phyloP scores from a whole-genome alignment of 2,888 invertebrate species.

The Diadegma fenestrale region DNA sequence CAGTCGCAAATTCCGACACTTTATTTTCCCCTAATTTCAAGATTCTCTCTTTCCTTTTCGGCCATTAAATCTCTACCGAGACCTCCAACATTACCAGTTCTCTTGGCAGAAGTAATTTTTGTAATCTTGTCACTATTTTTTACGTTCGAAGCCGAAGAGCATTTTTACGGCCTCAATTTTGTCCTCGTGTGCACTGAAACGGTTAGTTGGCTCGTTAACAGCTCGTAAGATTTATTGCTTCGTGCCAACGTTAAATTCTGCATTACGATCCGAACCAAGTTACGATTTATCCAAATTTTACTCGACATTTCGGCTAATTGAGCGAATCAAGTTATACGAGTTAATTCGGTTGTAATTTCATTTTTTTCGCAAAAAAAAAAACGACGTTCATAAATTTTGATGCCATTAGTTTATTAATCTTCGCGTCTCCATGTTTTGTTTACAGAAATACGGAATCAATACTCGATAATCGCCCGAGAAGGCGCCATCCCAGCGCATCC shows the following conservation, averaged over 20 bases:
- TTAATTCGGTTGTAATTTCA: background rate
- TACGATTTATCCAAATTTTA: background rate
- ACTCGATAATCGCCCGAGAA: slow-evolving; percentile 30
- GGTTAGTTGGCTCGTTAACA: slow-evolving; percentile 64
- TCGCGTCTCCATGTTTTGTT: slow-evolving; percentile 23
- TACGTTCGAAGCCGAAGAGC: slow-evolving; percentile 3
- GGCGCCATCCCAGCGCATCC: slow-evolving; percentile 42
- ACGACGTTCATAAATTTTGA: background rate
- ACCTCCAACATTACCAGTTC: slow-evolving; percentile 22
- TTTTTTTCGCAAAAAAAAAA: background rate
- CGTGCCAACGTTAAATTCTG: background rate
- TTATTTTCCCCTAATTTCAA: background rate
- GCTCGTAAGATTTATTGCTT: slow-evolving; percentile 45
- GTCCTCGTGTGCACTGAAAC: slow-evolving; percentile 23
- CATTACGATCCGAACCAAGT: background rate
- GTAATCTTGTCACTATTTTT: slow-evolving; percentile 18
- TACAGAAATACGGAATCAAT: slow-evolving; percentile 43
- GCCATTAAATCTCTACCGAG: background rate
- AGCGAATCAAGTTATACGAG: background rate
- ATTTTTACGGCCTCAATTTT: slow-evolving; percentile 16
- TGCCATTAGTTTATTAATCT: background rate
- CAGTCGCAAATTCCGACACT: background rate
- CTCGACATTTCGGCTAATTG: background rate
- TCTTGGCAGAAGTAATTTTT: slow-evolving; percentile 20
- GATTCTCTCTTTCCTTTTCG: background rate